Evolutionary conservation across 1,140 invertebrate genomes (phyloP), one percentile per base, ranked within the genome.

Genomic region (Neuroterus valhalla): DNA sequence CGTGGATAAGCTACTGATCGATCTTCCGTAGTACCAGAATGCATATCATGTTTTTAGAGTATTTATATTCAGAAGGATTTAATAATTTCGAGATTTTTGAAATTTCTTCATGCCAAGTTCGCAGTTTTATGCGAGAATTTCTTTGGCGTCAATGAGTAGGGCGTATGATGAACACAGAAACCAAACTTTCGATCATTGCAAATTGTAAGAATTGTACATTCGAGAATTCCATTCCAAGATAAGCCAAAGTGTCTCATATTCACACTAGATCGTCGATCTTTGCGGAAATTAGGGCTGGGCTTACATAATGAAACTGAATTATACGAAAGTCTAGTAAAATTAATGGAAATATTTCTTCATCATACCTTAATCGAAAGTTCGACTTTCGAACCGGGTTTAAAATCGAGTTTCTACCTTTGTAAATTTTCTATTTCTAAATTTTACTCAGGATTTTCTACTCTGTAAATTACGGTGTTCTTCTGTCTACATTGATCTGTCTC

Each of bases 141-240:
- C 8, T 62, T 62, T 31, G 55, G 31, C 55, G 26, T 38, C 31
- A 38, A 14, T 62, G 26, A 31, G 74, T 81, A 84, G 78, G 80
- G 79, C 80, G 55, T 87, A 84, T n/a, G n/a, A n/a, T n/a, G n/a
- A n/a, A n/a, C n/a, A n/a, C n/a, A n/a, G n/a, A n/a, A n/a, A 85
- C 67, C 23, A 26, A 31, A 62, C 23, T 81, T 82, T 73, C 70
- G 79, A 81, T 82, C 76, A 71, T 74, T 75, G 67, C 74, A 78
- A 69, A 82, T 74, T 81, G 76, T 79, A 83, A 77, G 66, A 84
- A 84, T 85, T 87, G 82, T 86, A 86, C 78, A 86, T 86, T 81
- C 77, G 46, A 80, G 44, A 79, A 80, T 73, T 45, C 66, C 66
- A 70, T 71, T 79, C 67, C 71, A 21, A 62, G 44, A 45, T 45